These are phyloP conservation scores for Trachythela sp. DNA, from an alignment of 64 coral and sea anemone genomes.

Conservation along the genomic window DNA sequence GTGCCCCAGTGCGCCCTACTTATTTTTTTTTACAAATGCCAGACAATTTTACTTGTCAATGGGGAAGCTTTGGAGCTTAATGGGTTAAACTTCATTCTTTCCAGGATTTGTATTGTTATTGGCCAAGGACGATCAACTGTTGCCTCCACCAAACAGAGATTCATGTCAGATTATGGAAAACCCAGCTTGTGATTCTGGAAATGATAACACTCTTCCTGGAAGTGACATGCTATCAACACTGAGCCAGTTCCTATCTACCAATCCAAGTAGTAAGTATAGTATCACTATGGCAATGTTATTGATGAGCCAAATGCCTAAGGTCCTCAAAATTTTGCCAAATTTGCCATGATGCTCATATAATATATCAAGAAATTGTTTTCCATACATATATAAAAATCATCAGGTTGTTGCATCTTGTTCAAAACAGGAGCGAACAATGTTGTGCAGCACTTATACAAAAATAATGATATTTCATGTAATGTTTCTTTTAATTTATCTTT, in stretches of 20 bases:
- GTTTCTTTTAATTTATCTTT: constrained; percentile 15
- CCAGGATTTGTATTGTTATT: neutral
- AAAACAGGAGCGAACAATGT: too few relatives aligned
- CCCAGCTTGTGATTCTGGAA: too few relatives aligned
- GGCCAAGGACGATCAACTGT: constrained; percentile 11
- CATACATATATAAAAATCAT: neutral
- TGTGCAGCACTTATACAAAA: too few relatives aligned
- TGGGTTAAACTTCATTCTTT: neutral
- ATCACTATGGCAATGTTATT: too few relatives aligned
- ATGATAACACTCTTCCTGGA: neutral
- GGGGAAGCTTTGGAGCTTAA: neutral
- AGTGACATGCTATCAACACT: neutral
- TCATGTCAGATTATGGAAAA: neutral
- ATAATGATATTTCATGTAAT: too few relatives aligned
- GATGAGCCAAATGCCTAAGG: too few relatives aligned
- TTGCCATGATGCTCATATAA: neutral
- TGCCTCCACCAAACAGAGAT: neutral
- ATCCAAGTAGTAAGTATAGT: constrained; percentile 17
- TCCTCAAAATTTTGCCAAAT: too few relatives aligned
- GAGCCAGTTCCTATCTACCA: neutral
- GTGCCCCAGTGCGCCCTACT: too few relatives aligned
- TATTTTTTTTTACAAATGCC: neutral
- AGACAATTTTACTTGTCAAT: neutral
- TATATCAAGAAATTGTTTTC: neutral
- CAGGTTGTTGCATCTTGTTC: neutral